Base-by-base conservation (phyloP, 1,140 invertebrate species). In the Mizuhopecten yessoensis region DNA sequence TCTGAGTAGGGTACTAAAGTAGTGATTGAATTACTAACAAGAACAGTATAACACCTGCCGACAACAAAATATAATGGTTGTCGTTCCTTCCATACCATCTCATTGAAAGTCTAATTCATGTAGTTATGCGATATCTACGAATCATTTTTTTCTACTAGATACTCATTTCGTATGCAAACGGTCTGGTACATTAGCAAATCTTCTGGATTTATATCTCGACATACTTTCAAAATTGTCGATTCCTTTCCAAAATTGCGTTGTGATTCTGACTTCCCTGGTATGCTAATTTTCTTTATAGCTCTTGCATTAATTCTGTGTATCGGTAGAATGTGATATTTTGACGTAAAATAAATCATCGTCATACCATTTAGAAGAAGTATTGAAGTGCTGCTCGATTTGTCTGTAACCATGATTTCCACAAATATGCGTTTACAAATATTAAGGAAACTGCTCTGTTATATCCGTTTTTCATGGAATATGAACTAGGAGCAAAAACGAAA, bases 351-450 rank as follows among this genome's bases (percentile, higher is more conserved):
- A 75, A 75, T 75, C 57, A 75, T 75, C 57, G 29, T 75, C 57
- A 75, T 75, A 17, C 57, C n/a, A 75, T 29, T 75, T 5, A 1
- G 57, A 29, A 75, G 57, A 75, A 75, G 17, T 75, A 75, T 75
- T n/a, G 57, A 75, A 75, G 23, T 23, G 20, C 57, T 75, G n/a
- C 23, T 75, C 57, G 57, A 75, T 75, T 75, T n/a, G 57, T 75
- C 57, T 75, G 57, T 75, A 75, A 75, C 23, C 57, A 75, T 75
- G 23, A 75, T 75, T 75, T 75, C 57, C 57, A 75, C 57, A 75
- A 29, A 75, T 75, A 75, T 75, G 57, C n/a, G n/a, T n/a, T n/a
- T 75, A 75, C 57, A 75, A 75, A 75, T 75, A 29, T 75, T 75
- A 23, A 75, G 57, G 29, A 75, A 29, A 20, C 45, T 20, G 13